Conservation (phyloP, 2,888 invertebrate genomes). For the Drosophila koepferae region DNA sequence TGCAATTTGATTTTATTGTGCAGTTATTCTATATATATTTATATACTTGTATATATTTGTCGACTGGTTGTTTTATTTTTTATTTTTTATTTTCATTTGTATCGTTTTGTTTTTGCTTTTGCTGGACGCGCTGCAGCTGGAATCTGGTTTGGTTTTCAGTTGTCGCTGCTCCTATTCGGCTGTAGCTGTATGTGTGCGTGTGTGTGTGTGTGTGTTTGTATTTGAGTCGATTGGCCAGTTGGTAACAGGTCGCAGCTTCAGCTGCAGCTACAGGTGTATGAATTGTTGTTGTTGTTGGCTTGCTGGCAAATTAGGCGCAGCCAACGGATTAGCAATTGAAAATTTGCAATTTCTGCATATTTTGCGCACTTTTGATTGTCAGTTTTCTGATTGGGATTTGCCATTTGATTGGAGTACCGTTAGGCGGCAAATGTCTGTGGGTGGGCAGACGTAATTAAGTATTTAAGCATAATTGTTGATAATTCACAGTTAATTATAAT, state of each 20-base stretch:
- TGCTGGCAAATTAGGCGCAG: slow-evolving; percentile 59
- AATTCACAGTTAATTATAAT: background rate
- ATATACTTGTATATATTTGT: slow-evolving; percentile 31
- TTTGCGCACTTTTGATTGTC: slow-evolving; percentile 53
- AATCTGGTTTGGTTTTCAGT: slow-evolving; percentile 70
- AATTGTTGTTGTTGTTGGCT: slow-evolving; percentile 11
- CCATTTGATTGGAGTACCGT: slow-evolving; percentile 22
- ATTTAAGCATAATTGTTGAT: slow-evolving; percentile 4
- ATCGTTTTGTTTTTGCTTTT: slow-evolving; percentile 17
- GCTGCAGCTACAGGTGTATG: slow-evolving; percentile 50
- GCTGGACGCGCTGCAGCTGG: slow-evolving; percentile 49
- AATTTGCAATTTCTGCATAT: slow-evolving; percentile 58
- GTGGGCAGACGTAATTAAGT: slow-evolving; percentile 20
- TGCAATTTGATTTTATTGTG: slow-evolving; percentile 64
- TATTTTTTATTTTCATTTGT: slow-evolving; percentile 15
- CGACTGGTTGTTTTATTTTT: slow-evolving; percentile 32
- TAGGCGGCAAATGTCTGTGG: slow-evolving; percentile 15
- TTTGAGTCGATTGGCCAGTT: slow-evolving; percentile 62
- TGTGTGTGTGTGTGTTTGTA: slow-evolving; percentile 23
- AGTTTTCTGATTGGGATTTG: slow-evolving; percentile 36
- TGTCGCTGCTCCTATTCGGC: slow-evolving; percentile 53
- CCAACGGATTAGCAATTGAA: slow-evolving; percentile 52
- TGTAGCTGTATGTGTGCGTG: background rate
- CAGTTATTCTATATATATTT: slow-evolving; percentile 37
- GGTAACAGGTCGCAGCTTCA: slow-evolving; percentile 55